Base-by-base conservation (phyloP, 2,888 invertebrate genomes). In the Chrysolina americana region DNA sequence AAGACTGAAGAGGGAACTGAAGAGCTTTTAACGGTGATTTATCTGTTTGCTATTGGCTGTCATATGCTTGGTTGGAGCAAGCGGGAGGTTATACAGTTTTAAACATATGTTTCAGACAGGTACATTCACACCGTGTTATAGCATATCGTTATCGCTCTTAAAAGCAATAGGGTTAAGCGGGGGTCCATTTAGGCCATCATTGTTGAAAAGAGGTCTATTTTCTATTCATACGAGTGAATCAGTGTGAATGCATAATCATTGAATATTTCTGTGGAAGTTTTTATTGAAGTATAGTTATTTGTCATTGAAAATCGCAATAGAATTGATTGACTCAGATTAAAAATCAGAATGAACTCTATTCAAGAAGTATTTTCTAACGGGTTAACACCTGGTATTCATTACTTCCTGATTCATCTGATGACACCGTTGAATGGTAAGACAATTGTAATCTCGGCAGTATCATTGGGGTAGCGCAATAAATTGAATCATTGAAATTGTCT, bases 11-110 rank as follows among this genome's bases (percentile, higher is more conserved):
- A 77, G 81, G 77, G 74, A 77, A 77, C 80, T 83, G 85, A 84
- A 83, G 84, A 82, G 86, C 86, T 87, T 87, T 87, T 86, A 87
- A 83, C 80, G 81, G 84, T 87, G 87, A 87, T 87, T 87, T 87
- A 87, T 87, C 83, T 87, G 85, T 85, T 84, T 84, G 83, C 83
- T 81, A 83, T 83, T 82, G 83, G 83, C 82, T 83, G 85, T 85
- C 84, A 84, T 80, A 81, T 81, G 79, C 80, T 73, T 73, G 79
- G 83, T 80, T 79, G 83, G 81, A 82, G 80, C 78, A 80, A 78
- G 78, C 77, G 81, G 82, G 82, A 79, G 80, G 82, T 83, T 83
- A 84, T 82, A 83, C 81, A 84, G 85, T 85, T 85, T 87, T 86
- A 85, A 85, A 85, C 87, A 87, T 86, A 84, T 87, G 87, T 82